Conservation (phyloP, 2,888 invertebrate species). For the Chorisops tibialis region DNA sequence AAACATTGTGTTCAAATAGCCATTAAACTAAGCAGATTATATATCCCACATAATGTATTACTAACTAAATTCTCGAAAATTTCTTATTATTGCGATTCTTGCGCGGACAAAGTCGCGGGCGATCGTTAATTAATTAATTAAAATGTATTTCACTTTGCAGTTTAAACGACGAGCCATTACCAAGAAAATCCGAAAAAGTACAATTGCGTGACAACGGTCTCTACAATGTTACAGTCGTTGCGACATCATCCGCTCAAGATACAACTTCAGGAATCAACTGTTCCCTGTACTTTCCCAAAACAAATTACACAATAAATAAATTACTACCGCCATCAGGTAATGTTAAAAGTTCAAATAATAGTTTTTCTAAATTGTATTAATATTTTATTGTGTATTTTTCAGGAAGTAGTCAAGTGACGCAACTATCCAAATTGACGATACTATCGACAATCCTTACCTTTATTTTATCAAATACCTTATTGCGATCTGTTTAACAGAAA, state of each 20-base stretch:
- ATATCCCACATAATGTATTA: too few species aligned
- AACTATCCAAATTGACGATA: not conserved
- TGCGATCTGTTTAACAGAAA: too few species aligned
- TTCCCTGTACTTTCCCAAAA: conserved; percentile 7
- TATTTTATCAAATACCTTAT: not conserved
- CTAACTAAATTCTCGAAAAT: too few species aligned
- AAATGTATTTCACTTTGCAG: conserved; percentile 1
- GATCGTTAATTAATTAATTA: too few species aligned
- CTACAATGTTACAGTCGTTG: conserved; percentile 10
- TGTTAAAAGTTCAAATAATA: not conserved
- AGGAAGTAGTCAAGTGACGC: not conserved
- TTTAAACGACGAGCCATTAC: conserved; percentile 10
- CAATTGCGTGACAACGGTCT: conserved; percentile 1
- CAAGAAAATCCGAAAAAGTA: conserved; percentile 14
- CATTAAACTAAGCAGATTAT: too few species aligned
- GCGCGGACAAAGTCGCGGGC: too few species aligned
- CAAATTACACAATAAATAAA: conserved; percentile 12
- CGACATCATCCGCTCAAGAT: not conserved
- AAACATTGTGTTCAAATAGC: too few species aligned
- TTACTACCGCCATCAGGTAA: conserved; percentile 3
- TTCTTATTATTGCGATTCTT: too few species aligned
- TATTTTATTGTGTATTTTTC: not conserved
- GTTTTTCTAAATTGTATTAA: not conserved
- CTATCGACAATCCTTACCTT: not conserved
- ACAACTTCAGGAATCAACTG: not conserved